These are phyloP conservation scores for Acanthosoma haemorrhoidale DNA, from an alignment of 2,888 invertebrate species.

Conservation along the genomic window DNA sequence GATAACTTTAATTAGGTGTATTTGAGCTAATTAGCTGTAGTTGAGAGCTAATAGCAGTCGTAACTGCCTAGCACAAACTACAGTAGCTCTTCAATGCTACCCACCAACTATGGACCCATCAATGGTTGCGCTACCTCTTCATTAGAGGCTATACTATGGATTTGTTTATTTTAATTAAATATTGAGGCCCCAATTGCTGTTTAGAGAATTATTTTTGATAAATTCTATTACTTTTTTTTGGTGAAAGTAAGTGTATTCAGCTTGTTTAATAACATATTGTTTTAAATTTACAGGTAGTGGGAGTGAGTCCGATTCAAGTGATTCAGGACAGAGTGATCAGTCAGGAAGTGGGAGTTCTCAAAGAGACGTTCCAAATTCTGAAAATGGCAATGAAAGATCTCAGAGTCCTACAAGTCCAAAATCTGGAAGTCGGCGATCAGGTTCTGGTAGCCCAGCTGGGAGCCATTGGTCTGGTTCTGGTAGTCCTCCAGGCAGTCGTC, in stretches of 20 bases:
- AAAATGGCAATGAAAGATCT: background rate
- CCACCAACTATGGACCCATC: background rate
- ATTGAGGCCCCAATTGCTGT: too few relatives aligned
- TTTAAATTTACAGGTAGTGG: constrained; percentile 13
- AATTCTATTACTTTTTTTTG: too few relatives aligned
- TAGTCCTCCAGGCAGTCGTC: background rate
- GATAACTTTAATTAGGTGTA: too few relatives aligned
- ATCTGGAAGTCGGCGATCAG: constrained; percentile 39
- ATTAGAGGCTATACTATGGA: background rate
- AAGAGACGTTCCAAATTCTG: background rate
- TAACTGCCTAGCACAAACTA: too few relatives aligned
- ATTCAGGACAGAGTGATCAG: background rate
- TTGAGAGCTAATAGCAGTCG: too few relatives aligned
- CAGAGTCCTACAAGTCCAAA: constrained; percentile 1
- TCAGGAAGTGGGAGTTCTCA: constrained; percentile 6
- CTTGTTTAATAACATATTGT: too few relatives aligned
- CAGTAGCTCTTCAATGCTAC: background rate
- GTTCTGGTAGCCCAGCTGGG: constrained; percentile 32
- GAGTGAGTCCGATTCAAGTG: constrained; percentile 15
- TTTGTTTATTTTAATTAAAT: too few relatives aligned
- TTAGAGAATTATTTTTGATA: too few relatives aligned
- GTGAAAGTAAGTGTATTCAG: too few relatives aligned
- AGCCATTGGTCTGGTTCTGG: constrained; percentile 9
- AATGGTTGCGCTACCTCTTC: background rate
- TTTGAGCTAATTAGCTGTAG: too few relatives aligned